Conservation (phyloP, 2,888 invertebrate species). For the Agrochola litura region DNA sequence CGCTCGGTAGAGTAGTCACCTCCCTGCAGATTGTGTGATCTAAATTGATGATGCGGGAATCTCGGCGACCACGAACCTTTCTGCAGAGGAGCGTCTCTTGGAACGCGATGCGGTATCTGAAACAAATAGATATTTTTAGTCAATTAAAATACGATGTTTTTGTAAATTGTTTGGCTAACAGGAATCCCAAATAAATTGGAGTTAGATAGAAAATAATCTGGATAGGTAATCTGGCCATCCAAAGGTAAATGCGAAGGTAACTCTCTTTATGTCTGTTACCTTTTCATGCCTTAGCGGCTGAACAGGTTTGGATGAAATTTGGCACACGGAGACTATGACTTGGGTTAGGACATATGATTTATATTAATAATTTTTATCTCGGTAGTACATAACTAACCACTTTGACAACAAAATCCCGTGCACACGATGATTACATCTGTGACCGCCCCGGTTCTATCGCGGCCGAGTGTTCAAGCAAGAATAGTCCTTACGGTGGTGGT, state of each 20-base stretch:
- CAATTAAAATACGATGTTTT: not conserved
- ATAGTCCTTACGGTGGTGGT: too few relatives aligned
- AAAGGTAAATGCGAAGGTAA: not conserved
- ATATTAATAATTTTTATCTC: not conserved
- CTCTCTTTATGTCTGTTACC: not conserved
- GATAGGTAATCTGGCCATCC: not conserved
- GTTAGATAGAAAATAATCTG: not conserved
- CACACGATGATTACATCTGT: too few relatives aligned
- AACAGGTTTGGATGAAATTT: not conserved
- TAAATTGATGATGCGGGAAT: slow-evolving; percentile 85
- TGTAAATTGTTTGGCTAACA: not conserved
- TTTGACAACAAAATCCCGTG: too few relatives aligned
- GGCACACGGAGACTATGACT: not conserved
- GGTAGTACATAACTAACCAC: not conserved
- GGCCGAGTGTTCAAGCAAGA: too few relatives aligned
- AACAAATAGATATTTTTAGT: slow-evolving; percentile 31
- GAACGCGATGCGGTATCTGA: slow-evolving; percentile 94
- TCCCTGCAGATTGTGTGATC: slow-evolving; percentile 89
- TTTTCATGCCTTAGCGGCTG: not conserved
- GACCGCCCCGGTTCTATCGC: too few relatives aligned
- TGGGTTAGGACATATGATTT: not conserved
- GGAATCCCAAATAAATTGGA: not conserved
- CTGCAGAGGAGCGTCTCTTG: slow-evolving; percentile 93
- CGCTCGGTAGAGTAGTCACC: slow-evolving; percentile 79
- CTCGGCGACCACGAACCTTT: slow-evolving; percentile 79